A percentile compares a stretch with the other conserved stretches of the same genome.
These are phyloP conservation scores for Microctonus brassicae DNA, from an alignment of 2,888 invertebrate genomes.

Conservation along the genomic window DNA sequence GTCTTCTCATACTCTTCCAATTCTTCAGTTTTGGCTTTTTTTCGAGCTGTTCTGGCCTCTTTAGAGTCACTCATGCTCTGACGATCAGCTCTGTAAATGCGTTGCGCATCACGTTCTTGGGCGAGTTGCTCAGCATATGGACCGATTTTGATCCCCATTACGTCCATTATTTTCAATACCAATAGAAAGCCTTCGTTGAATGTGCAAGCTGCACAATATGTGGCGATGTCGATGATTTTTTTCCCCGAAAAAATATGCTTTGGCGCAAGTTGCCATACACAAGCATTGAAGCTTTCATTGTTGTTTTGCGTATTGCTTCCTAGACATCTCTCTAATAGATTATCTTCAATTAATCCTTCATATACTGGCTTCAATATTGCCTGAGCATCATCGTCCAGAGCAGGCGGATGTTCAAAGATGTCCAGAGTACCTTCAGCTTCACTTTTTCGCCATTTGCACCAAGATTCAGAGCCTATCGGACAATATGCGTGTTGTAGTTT, in stretches of 20 bases:
- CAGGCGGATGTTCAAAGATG: constrained; percentile 30
- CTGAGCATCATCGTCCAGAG: constrained; percentile 35
- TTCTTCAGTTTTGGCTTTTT: constrained; percentile 29
- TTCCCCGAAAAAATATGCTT: constrained; percentile 36
- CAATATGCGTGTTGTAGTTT: constrained; percentile 48
- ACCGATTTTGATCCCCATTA: constrained; percentile 40
- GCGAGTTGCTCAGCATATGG: not conserved
- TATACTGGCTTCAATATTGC: constrained; percentile 39
- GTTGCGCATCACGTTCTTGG: constrained; percentile 18
- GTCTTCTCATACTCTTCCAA: constrained; percentile 31
- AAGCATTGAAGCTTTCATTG: constrained; percentile 40
- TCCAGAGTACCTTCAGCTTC: constrained; percentile 38
- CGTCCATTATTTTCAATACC: constrained; percentile 41
- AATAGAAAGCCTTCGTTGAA: constrained; percentile 40
- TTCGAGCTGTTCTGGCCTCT: constrained; percentile 36
- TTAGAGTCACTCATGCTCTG: constrained; percentile 30
- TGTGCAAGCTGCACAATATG: constrained; percentile 30
- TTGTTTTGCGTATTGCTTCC: constrained; percentile 37
- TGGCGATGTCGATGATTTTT: constrained; percentile 34
- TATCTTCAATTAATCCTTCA: constrained; percentile 33
- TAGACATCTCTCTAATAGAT: constrained; percentile 39
- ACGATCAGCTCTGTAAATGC: constrained; percentile 32
- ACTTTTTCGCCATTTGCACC: constrained; percentile 46
- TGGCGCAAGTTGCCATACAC: constrained; percentile 39
- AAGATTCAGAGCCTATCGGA: constrained; percentile 43